Evolutionary conservation across 2,888 invertebrate genomes (phyloP).

Genomic region (Napeogenes inachia): DNA sequence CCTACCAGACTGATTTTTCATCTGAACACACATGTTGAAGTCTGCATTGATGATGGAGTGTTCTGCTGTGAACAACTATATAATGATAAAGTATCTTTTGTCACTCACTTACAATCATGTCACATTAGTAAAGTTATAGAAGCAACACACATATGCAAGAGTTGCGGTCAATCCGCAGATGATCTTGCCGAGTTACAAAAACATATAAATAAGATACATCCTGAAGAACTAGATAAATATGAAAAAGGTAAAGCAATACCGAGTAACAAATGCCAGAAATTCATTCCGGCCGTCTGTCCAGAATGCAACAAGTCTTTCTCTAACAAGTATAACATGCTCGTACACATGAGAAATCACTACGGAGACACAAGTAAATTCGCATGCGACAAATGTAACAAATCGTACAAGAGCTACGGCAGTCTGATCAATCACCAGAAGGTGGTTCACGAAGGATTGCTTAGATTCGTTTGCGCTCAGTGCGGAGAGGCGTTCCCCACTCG

Average conservation of each 20-base stretch:
- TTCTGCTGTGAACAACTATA: slow-evolving; percentile 45
- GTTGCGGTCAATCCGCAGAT: slow-evolving; percentile 42
- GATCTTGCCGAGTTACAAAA: slow-evolving; percentile 24
- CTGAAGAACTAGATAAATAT: slow-evolving; percentile 6
- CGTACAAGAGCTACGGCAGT: slow-evolving; percentile 63
- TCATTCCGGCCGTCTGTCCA: slow-evolving; percentile 62
- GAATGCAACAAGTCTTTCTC: slow-evolving; percentile 69
- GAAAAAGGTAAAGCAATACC: slow-evolving; percentile 24
- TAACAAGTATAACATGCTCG: slow-evolving; percentile 67
- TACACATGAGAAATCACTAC: slow-evolving; percentile 64
- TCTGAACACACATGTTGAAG: slow-evolving; percentile 48
- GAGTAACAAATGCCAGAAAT: slow-evolving; percentile 46
- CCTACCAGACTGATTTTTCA: slow-evolving; percentile 50
- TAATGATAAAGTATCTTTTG: slow-evolving; percentile 40
- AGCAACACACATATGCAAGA: slow-evolving; percentile 38
- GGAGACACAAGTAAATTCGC: slow-evolving; percentile 34
- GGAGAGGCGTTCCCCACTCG: slow-evolving; percentile 68
- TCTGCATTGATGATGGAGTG: slow-evolving; percentile 39
- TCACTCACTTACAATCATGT: slow-evolving; percentile 43
- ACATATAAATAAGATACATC: slow-evolving; percentile 24
- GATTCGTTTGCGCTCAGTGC: slow-evolving; percentile 62
- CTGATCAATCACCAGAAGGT: slow-evolving; percentile 60
- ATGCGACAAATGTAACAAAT: slow-evolving; percentile 66
- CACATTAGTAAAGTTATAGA: slow-evolving; percentile 36
- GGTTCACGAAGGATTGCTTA: slow-evolving; percentile 62